Percentiles rank a stretch among this genome's conserved stretches.
These are phyloP conservation scores for Paradoxurus hermaphroditus DNA, from an alignment of 2,113 vertebrate species.

Conservation along the genomic window DNA sequence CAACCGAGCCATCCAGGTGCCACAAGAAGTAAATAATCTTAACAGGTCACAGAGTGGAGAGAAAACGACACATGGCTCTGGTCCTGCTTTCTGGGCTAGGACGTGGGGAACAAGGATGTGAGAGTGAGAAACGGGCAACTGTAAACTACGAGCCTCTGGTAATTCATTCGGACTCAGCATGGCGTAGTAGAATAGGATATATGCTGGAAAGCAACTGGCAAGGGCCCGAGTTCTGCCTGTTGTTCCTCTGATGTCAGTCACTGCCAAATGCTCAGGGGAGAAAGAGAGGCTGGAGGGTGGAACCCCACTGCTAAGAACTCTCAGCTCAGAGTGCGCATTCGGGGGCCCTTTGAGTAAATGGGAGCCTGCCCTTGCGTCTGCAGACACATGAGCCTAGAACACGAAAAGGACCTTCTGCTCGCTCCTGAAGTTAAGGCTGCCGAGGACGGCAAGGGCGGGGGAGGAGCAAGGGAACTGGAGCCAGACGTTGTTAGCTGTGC, in stretches of 20 bases:
- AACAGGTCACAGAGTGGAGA: background rate
- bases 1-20: too few species aligned
- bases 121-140: background rate
- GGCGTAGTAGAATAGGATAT: background rate
- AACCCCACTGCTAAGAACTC: background rate
- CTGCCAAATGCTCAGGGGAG: background rate
- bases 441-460: background rate
- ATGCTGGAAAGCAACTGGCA: background rate
- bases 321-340: background rate
- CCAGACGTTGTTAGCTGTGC: background rate
- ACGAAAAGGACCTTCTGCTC: background rate
- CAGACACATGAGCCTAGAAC: background rate
- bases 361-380: background rate
- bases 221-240: background rate
- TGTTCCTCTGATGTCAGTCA: background rate
- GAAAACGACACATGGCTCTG: background rate
- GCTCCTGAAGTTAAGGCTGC: background rate
- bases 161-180: background rate
- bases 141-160: background rate
- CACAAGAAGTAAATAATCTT: background rate
- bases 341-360: background rate
- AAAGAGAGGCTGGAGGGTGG: background rate
- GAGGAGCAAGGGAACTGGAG: background rate
- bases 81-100: background rate
- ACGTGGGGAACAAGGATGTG: background rate